Base-by-base conservation (phyloP, 2,113 vertebrate species). In the Gasterosteus aculeatus region DNA sequence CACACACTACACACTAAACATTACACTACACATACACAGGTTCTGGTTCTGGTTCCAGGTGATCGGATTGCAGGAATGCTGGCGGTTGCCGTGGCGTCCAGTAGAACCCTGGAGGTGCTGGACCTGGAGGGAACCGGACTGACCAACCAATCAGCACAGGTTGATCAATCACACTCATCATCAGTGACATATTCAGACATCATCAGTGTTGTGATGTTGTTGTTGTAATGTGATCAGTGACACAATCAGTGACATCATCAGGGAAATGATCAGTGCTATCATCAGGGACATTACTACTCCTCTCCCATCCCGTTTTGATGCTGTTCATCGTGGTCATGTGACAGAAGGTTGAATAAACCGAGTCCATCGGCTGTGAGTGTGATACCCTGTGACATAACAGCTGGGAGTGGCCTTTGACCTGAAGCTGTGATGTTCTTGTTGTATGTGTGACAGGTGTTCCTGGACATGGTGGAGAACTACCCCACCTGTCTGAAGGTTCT, bases 381-480 rank as follows among this genome's bases (percentile, higher is more conserved):
- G 4, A 16, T 6, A 47, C 46, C 46, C 5, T 47, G 46, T 47
- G 46, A 47, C 46, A 47, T 47, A 18, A 51, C 47, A 51, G 47
- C 44, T 46, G 44, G 35, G 5, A 3, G 42, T 44, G 42, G 42
- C 42, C 42, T 14, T 10, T 12, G 41, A 42, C 10, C 41, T 10
- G 41, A 42, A 12, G 41, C 12, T 42, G 41, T 42, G 10, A 12
- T 42, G 10, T 42, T 12, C 7, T 5, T 46, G 5, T 10, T 19
- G 47, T 51, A 8, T 59, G 16, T 38, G 3, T 38, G 18, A 62
- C 91, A 99, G 97, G 96, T 97, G 35, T 96, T 98, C 87, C 89
- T 98, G 91, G 97, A 98, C 92, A 97, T 98, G 97, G 96, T 98
- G 85, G 95, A 98, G 92, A 98, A 98, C 88, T 99, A 97, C 90